Evolutionary conservation across 2,888 invertebrate species (phyloP).

Genomic region (Lymantria dispar): DNA sequence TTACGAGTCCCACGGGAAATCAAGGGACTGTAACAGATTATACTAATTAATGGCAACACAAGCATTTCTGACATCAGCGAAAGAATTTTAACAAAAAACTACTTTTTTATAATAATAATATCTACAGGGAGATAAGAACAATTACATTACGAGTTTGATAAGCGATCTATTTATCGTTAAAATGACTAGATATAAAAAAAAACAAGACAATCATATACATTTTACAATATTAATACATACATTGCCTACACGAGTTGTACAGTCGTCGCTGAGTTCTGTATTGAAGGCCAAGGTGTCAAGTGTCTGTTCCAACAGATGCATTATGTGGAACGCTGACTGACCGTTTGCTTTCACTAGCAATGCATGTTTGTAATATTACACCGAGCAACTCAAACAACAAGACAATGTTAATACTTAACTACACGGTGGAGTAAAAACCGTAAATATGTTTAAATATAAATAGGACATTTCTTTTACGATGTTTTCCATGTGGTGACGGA

Average conservation of each 20-base stretch:
- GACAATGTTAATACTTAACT: constrained; percentile 16
- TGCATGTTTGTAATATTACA: constrained; percentile 70
- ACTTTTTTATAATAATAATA: too few relatives aligned
- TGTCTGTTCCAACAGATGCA: constrained; percentile 65
- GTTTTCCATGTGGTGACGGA: too few relatives aligned
- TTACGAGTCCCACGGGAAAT: too few relatives aligned
- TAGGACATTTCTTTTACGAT: too few relatives aligned
- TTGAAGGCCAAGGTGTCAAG: constrained; percentile 70
- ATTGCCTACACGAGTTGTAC: constrained; percentile 7
- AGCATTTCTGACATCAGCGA: too few relatives aligned
- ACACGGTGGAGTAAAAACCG: constrained; percentile 15
- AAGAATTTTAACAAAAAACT: too few relatives aligned
- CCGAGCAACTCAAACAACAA: constrained; percentile 45
- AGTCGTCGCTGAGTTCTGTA: constrained; percentile 33
- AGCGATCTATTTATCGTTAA: too few relatives aligned
- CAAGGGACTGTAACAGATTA: too few relatives aligned
- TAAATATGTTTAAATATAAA: constrained; percentile 1
- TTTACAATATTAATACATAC: constrained; percentile 15
- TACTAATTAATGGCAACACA: too few relatives aligned
- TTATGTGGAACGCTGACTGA: constrained; percentile 66
- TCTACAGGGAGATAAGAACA: too few relatives aligned
- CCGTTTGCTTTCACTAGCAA: constrained; percentile 73
- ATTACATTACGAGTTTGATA: too few relatives aligned
- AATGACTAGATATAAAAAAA: too few relatives aligned
- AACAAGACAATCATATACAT: neutral